A percentile compares a stretch with the other conserved stretches of the same genome.
Evolutionary conservation across 2,888 invertebrate species (phyloP).

Genomic region (Trisateles emortualis): DNA sequence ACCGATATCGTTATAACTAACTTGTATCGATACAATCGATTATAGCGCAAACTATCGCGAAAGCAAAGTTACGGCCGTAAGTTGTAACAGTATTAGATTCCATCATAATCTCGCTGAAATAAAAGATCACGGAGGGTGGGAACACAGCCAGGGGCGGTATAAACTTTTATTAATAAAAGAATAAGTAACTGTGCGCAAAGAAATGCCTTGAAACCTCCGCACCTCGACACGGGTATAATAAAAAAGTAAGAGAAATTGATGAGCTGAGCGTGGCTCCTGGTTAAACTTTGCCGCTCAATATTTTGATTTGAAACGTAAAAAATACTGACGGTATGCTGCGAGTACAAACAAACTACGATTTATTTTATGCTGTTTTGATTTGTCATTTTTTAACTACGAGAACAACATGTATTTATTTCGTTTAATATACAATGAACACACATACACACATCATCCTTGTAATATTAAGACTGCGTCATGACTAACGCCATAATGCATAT

Average conservation of each 20-base stretch:
- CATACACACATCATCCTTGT: too few species aligned
- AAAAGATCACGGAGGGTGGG: conserved; percentile 55
- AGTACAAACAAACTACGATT: too few species aligned
- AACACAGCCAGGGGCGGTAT: conserved; percentile 58
- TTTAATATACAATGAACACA: too few species aligned
- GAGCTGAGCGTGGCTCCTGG: conserved; percentile 57
- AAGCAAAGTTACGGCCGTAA: conserved; percentile 16
- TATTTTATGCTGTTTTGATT: too few species aligned
- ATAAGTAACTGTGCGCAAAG: conserved; percentile 67
- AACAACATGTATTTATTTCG: too few species aligned
- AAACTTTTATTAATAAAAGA: conserved; percentile 81
- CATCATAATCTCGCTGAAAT: conserved; percentile 40
- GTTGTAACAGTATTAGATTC: conserved; percentile 25
- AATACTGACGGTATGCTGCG: not conserved
- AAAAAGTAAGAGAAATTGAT: conserved; percentile 75
- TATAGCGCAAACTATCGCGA: conserved; percentile 16
- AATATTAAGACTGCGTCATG: too few species aligned
- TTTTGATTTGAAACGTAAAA: conserved; percentile 35
- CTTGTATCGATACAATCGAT: conserved; percentile 17
- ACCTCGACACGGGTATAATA: conserved; percentile 68
- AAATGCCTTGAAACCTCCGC: conserved; percentile 68
- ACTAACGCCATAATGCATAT: too few species aligned
- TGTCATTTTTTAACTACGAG: too few species aligned
- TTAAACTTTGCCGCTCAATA: conserved; percentile 51
- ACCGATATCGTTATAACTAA: conserved; percentile 15